Percentiles rank a stretch among this genome's conserved stretches.
Evolutionary conservation across 2,113 vertebrate species (phyloP).

Genomic region (Empidonax alnorum): DNA sequence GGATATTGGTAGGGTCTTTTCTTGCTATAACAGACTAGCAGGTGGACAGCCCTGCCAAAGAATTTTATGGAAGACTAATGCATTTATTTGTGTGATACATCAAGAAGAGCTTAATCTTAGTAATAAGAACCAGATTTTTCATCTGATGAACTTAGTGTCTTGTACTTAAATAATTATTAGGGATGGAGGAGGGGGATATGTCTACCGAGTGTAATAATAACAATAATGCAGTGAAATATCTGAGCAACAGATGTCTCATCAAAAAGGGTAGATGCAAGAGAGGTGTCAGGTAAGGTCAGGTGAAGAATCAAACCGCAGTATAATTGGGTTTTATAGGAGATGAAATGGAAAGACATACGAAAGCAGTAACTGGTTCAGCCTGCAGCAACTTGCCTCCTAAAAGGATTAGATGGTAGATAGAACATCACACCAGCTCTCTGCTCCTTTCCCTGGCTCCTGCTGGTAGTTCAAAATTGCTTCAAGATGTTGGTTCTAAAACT

Average conservation of each 20-base stretch:
- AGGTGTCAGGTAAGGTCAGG: constrained; percentile 30
- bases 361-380: constrained; percentile 20
- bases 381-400: constrained; percentile 26
- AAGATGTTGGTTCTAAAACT: constrained; percentile 43
- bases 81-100: not conserved
- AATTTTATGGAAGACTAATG: not conserved
- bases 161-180: not conserved
- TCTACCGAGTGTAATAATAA: not conserved
- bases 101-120: not conserved
- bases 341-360: constrained; percentile 44
- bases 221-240: not conserved
- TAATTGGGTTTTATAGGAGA: constrained; percentile 17
- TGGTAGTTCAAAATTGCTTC: constrained; percentile 38
- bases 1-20: not conserved
- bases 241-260: constrained; percentile 33
- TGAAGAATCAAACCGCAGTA: not conserved
- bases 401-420: constrained; percentile 30
- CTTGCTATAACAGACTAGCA: not conserved
- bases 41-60: not conserved
- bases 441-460: constrained; percentile 32
- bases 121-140: not conserved
- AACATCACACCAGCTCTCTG: not conserved
- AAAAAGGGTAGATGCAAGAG: not conserved
- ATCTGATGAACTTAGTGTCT: not conserved
- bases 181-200: fast-evolving